Evolutionary conservation across 64 coral and sea anemone genomes (phyloP), one percentile per base, ranked within the genome.

Genomic region (Pocillopora damicornis): DNA sequence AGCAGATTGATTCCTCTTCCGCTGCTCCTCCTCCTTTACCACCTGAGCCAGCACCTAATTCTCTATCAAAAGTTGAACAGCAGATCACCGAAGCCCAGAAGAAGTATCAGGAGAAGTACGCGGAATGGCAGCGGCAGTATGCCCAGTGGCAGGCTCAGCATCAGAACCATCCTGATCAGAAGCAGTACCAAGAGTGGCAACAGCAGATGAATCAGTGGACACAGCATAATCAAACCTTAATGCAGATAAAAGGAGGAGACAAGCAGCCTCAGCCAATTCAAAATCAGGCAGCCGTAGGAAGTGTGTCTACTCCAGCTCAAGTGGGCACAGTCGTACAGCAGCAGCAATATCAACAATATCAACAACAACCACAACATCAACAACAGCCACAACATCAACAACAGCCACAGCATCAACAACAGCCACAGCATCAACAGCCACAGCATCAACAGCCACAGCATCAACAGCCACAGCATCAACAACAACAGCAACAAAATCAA

Each of bases 111-210:
- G 88, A 96, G 67, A 83, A 93, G 74, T 81, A 82, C 34, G 42
- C 86, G 38, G 58, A 93, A 81, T 96, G 94, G 94, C 90, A 96
- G 60, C 87, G 90, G 76, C 91, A 96, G 51, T 96, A 93, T 76
- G 81, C 64, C 20, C 90, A 97, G 69, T 97, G 94, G 94, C 91
- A 97, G 63, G 88, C 91, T 51, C 94, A 97, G 68, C 94, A 97
- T 56, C 89, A 91, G 20, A 93, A 97, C 75, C 94, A 97, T 60
- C 94, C 94, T 5, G 94, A 97, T 83, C 94, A 97, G 77, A 97
- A 93, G 76, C 89, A 94, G 75, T 98, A 92, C 76, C 96, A 92
- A 18, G 89, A 98, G 37, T 98, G 89, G 82, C 92, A 98, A 56
- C 76, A 94, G 13, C 88, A 88, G 45, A 93, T 98, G 88, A 76